These are phyloP conservation scores for Oophaga pumilio DNA, from an alignment of 2,113 vertebrate species.

Conservation along the genomic window DNA sequence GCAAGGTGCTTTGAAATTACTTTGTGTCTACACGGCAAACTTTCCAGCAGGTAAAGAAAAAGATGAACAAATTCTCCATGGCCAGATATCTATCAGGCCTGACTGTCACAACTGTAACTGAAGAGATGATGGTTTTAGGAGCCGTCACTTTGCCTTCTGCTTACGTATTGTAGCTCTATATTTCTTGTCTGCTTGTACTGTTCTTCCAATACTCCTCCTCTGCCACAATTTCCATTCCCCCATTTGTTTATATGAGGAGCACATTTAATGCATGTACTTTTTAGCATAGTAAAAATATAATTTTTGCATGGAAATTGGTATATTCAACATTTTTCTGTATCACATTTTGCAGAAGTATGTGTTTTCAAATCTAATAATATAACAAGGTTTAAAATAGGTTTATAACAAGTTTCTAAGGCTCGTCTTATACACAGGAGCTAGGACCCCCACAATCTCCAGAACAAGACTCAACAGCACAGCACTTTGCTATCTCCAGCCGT, in stretches of 20 bases:
- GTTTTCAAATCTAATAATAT: too few species aligned
- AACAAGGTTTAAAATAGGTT: too few species aligned
- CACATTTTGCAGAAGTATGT: too few species aligned
- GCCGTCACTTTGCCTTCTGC: not conserved
- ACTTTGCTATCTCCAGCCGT: too few species aligned
- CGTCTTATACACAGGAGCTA: too few species aligned
- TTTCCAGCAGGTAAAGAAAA: slow-evolving; percentile 77
- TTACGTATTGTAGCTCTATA: not conserved
- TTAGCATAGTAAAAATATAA: too few species aligned
- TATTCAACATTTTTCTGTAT: too few species aligned
- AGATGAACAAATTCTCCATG: slow-evolving; percentile 34
- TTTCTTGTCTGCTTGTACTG: not conserved
- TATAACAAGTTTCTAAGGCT: too few species aligned
- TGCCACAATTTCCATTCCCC: not conserved
- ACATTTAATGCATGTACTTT: too few species aligned
- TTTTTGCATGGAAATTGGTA: too few species aligned
- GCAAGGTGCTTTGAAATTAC: slow-evolving; percentile 84
- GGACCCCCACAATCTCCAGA: too few species aligned
- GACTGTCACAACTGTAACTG: slow-evolving; percentile 3
- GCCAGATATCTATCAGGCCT: slow-evolving; percentile 24
- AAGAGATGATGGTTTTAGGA: not conserved
- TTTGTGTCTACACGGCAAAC: slow-evolving; percentile 91
- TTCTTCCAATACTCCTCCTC: not conserved
- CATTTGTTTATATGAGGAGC: not conserved
- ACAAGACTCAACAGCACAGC: too few species aligned